Evolutionary conservation across 2,797 vertebrate genomes (phyloP).

Genomic region (Sciurus carolinensis): DNA sequence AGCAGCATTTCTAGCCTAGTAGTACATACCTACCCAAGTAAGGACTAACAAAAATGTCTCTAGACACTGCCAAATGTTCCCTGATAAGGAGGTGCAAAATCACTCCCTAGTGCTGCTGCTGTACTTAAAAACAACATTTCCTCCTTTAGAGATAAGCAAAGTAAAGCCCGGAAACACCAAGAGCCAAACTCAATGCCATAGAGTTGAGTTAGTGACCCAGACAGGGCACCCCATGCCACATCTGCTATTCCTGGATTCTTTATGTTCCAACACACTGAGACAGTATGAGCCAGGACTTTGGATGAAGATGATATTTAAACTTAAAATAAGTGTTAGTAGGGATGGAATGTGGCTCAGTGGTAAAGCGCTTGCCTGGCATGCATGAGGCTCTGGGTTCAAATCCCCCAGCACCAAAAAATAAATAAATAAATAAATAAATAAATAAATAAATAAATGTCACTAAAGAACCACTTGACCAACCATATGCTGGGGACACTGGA

Average conservation of each 20-base stretch:
- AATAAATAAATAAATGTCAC: neutral
- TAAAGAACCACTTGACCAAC: neutral
- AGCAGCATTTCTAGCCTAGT: neutral
- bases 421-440: neutral
- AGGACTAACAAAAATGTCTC: neutral
- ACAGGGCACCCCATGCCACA: rapidly evolving
- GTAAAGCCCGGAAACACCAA: neutral
- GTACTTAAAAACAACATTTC: neutral
- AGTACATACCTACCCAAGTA: neutral
- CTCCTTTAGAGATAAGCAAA: constrained; percentile 3
- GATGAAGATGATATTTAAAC: neutral
- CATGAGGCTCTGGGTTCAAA: too few species aligned
- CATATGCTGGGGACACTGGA: neutral
- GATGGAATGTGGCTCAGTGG: too few species aligned
- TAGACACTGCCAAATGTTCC: neutral
- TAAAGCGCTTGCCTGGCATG: too few species aligned
- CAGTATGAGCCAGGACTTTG: neutral
- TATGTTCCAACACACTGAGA: neutral
- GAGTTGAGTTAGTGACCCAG: neutral
- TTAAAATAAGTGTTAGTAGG: constrained; percentile 23
- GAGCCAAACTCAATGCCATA: neutral
- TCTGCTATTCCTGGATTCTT: neutral
- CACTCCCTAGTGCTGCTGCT: neutral
- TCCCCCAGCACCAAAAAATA: too few species aligned
- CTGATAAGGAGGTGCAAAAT: neutral